Evolutionary conservation across 2,797 vertebrate genomes (phyloP).

Genomic region (Odontamblyopus lacepedii): DNA sequence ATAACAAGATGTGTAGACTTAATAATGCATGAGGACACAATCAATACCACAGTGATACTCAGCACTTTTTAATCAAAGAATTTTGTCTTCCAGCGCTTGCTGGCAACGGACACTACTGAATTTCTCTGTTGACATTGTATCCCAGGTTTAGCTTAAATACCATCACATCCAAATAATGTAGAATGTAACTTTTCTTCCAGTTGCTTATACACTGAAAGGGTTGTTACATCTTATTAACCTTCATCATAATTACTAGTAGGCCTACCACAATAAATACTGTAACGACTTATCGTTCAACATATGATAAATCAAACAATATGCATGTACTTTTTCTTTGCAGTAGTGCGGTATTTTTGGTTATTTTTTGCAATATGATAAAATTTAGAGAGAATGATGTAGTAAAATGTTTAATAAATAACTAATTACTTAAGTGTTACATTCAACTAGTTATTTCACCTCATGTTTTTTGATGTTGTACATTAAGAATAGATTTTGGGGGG

Average conservation of each 20-base stretch:
- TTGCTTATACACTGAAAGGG: not conserved
- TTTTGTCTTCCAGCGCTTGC: constrained; percentile 21
- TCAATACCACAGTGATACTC: constrained; percentile 43
- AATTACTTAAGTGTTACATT: too few species aligned
- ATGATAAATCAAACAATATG: too few species aligned
- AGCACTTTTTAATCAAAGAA: constrained; percentile 47
- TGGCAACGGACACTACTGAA: constrained; percentile 27
- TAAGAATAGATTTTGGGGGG: too few species aligned
- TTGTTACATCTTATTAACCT: not conserved
- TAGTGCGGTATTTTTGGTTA: too few species aligned
- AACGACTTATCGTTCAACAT: too few species aligned
- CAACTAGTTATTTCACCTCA: too few species aligned
- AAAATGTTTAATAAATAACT: too few species aligned
- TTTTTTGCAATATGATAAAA: too few species aligned
- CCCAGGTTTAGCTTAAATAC: not conserved
- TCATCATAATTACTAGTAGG: not conserved
- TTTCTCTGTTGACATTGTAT: not conserved
- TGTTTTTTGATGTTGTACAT: too few species aligned
- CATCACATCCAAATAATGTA: not conserved
- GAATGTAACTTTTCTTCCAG: not conserved
- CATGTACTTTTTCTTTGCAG: too few species aligned
- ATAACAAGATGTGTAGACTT: constrained; percentile 23
- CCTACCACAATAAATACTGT: too few species aligned
- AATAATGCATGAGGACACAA: constrained; percentile 43
- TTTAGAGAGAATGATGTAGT: too few species aligned